Evolutionary conservation across 37 sponge, comb jelly and placozoan species (phyloP), one percentile per base, ranked within the genome.

Genomic region (Cladorhizidae sp.): DNA sequence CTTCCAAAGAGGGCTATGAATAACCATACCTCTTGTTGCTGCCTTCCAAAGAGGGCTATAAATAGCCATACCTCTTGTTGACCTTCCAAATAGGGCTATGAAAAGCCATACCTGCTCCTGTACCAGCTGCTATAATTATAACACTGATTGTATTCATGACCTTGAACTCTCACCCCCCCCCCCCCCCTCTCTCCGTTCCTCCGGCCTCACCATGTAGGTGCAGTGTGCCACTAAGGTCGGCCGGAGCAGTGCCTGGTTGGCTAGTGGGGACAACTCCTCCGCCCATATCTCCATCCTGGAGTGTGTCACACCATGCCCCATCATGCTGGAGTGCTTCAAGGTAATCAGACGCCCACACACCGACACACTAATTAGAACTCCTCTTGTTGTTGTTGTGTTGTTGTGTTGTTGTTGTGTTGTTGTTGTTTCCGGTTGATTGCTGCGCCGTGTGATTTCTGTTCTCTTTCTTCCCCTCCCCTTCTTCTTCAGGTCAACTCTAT

Each of bases 211-310:
- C 50, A 2, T 51, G 29, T 71, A 92, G 92, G 71, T 82, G 33
- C 79, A 84, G 39, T 92, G 92, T 87, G 92, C 82, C 36, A 74
- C 88, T 43, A 77, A 71, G 43, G 83, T 83, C 6, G 88, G 85
- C 0, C 28, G 6, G 50, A 87, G 87, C 76, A 67, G 22, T 0
- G 88, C 84, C n/a, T 92, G 92, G 92, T 42, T 92, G 14, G 92
- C 88, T 25, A 77, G 81, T 50, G 87, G 92, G 23, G 42, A 54
- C 45, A 31, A 8, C 0, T 1, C 18, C 23, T 57, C 62, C 6
- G 84, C 85, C 29, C 61, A 80, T 49, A 68, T 92, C 23, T 56
- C 85, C 39, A 70, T 92, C 18, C 54, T 92, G 11, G 80, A 84
- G 68, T 84, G 85, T 69, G 41, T 80, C 29, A 79, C 79, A 31